These are phyloP conservation scores for Bombus terrestris DNA, from an alignment of 1,140 invertebrate genomes.

Conservation along the genomic window DNA sequence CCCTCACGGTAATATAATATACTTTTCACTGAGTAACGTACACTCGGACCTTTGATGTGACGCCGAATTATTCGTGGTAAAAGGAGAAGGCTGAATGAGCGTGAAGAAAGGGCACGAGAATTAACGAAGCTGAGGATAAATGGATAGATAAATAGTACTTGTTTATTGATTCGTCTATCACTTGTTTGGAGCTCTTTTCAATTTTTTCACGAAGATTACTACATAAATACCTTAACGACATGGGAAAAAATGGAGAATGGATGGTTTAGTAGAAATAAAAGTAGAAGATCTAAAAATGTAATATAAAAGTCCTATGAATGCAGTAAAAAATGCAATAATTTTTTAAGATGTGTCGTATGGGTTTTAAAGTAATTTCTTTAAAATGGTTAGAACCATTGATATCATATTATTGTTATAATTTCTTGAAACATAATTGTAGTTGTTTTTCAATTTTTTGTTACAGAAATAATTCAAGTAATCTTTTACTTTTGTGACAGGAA, in stretches of 20 bases:
- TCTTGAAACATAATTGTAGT: background rate
- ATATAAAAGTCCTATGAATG: background rate
- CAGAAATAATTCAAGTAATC: background rate
- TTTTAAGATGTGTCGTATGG: background rate
- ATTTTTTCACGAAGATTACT: background rate
- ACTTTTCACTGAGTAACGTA: slow-evolving; percentile 25
- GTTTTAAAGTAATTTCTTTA: background rate
- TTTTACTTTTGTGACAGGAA: background rate
- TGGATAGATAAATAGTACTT: background rate
- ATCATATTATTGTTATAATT: background rate
- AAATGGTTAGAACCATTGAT: background rate
- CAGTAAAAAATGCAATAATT: background rate
- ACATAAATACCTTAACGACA: background rate
- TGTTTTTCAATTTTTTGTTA: background rate
- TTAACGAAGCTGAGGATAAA: background rate
- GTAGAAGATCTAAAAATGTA: background rate
- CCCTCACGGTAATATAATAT: slow-evolving; percentile 49
- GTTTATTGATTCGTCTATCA: background rate
- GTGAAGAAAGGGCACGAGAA: background rate
- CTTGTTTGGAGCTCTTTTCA: background rate
- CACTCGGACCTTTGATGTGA: slow-evolving; percentile 2
- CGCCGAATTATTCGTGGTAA: slow-evolving; percentile 25
- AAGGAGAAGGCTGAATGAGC: slow-evolving; percentile 14
- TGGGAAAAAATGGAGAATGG: background rate
- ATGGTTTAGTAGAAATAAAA: background rate